Percentiles rank a stretch among this genome's conserved stretches.
These are phyloP conservation scores for Glyphotaelius pellucidus DNA, from an alignment of 2,888 invertebrate genomes.

Conservation along the genomic window DNA sequence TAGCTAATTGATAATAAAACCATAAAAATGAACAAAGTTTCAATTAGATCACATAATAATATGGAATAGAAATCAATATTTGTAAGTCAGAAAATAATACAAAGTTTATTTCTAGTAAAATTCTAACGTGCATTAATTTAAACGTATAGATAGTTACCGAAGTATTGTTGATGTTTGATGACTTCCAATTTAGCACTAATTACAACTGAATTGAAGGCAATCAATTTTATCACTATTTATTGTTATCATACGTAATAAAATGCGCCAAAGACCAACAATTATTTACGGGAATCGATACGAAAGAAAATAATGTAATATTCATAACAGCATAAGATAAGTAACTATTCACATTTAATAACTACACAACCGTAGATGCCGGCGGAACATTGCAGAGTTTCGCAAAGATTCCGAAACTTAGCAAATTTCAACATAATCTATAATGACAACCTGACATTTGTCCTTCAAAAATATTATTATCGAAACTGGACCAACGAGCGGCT, in stretches of 20 bases:
- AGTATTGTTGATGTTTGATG: neutral
- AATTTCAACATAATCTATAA: constrained; percentile 39
- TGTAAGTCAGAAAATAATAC: neutral
- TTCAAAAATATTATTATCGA: constrained; percentile 9
- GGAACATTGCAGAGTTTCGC: constrained; percentile 35
- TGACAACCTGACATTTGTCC: neutral
- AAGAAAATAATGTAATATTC: neutral
- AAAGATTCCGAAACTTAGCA: constrained; percentile 13
- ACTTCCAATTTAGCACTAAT: neutral
- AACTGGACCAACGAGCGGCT: neutral
- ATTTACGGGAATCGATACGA: neutral
- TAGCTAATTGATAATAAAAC: neutral
- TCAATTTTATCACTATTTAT: neutral
- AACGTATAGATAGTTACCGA: constrained; percentile 4
- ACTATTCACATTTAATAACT: constrained; percentile 26
- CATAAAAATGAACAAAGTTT: neutral
- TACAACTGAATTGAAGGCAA: neutral
- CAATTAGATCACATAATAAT: neutral
- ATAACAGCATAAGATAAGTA: neutral
- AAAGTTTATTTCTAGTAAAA: neutral
- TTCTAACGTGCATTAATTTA: neutral
- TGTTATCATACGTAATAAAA: constrained; percentile 17
- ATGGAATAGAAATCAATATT: neutral
- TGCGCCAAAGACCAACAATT: constrained; percentile 4
- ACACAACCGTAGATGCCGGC: neutral